These are phyloP conservation scores for Herpailurus yagouaroundi DNA, from an alignment of 2,113 vertebrate species.

Conservation along the genomic window DNA sequence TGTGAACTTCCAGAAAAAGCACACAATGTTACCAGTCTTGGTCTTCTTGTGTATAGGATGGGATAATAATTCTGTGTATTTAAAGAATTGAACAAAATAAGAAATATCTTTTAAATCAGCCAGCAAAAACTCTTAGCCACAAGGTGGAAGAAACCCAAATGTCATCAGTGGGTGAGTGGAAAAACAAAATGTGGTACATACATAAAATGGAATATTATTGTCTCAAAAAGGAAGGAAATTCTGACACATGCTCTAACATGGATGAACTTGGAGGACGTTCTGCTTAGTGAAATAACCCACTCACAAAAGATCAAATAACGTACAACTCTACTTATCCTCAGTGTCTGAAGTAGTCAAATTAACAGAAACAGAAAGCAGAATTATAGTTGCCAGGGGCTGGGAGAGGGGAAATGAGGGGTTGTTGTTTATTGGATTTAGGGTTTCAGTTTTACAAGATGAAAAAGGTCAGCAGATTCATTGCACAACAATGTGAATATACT, in stretches of 20 bases:
- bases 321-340: background rate
- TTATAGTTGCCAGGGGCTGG: background rate
- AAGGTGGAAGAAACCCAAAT: background rate
- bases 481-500: background rate
- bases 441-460: conserved; percentile 33
- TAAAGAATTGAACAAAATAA: background rate
- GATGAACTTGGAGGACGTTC: background rate
- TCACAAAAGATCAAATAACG: background rate
- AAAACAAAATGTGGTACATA: background rate
- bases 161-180: background rate
- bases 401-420: background rate
- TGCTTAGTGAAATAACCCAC: background rate
- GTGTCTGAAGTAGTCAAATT: background rate
- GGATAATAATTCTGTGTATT: background rate
- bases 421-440: background rate
- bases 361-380: background rate
- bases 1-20: background rate
- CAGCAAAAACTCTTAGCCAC: background rate
- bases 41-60: background rate
- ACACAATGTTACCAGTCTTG: background rate
- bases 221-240: background rate
- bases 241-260: background rate
- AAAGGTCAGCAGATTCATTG: background rate
- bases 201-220: background rate
- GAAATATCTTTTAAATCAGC: background rate